A percentile compares a stretch with the other conserved stretches of the same genome.
Evolutionary conservation across 2,888 invertebrate species (phyloP).

Genomic region (Cryptocheilus praepositus): DNA sequence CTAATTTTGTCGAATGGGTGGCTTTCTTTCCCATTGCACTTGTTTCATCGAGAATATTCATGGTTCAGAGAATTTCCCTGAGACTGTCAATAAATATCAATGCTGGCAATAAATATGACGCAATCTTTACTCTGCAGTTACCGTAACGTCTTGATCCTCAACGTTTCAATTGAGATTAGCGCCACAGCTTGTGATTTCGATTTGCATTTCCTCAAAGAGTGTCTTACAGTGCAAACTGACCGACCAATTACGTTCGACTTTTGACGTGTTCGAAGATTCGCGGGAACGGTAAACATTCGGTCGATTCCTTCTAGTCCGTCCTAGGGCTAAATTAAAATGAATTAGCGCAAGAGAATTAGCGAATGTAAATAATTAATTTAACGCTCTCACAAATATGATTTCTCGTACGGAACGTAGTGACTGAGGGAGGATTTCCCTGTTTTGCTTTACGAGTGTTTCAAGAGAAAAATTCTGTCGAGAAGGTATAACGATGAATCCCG

Average conservation of each 20-base stretch:
- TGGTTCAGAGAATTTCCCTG: no score
- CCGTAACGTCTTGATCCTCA: background rate
- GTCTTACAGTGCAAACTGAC: slow-evolving; percentile 38
- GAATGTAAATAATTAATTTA: slow-evolving; percentile 57
- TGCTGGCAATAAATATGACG: no score
- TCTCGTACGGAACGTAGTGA: slow-evolving; percentile 54
- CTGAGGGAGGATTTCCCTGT: slow-evolving; percentile 45
- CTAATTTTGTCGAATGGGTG: no score
- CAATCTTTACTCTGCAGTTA: no score
- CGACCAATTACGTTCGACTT: background rate
- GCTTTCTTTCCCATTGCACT: no score
- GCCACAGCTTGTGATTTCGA: no score
- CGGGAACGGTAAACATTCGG: no score
- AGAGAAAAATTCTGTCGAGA: background rate
- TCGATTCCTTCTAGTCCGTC: slow-evolving; percentile 43
- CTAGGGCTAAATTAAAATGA: slow-evolving; percentile 66
- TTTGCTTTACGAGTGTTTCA: slow-evolving; percentile 28
- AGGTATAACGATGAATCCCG: background rate
- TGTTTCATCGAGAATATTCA: no score
- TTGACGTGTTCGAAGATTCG: background rate
- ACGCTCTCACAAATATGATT: slow-evolving; percentile 42
- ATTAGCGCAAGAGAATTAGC: slow-evolving; percentile 52
- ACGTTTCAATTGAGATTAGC: slow-evolving; percentile 13
- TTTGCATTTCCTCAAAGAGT: slow-evolving; percentile 30
- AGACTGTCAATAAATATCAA: no score